These are phyloP conservation scores for Oncopeltus fasciatus DNA, from an alignment of 1,140 invertebrate genomes.

Conservation along the genomic window DNA sequence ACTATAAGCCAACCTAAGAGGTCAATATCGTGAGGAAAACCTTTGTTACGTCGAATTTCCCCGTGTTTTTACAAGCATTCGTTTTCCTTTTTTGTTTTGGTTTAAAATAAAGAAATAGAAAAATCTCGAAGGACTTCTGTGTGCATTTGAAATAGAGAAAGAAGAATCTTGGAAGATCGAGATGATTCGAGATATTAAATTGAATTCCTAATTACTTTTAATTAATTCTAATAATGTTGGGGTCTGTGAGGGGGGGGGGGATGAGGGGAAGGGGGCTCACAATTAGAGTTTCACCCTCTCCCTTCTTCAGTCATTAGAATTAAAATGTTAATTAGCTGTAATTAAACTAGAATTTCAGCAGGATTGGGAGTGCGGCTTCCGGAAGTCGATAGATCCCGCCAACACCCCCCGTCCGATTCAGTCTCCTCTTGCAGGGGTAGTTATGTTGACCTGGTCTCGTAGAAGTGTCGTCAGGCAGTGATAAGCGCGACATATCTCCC, in stretches of 20 bases:
- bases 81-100: too few species aligned
- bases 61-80: too few species aligned
- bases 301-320: neutral
- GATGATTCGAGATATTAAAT: slow-evolving; percentile 6
- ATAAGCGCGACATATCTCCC: too few species aligned
- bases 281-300: neutral
- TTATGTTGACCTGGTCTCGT: too few species aligned
- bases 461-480: too few species aligned
- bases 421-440: too few species aligned
- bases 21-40: too few species aligned
- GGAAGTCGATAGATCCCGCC: neutral
- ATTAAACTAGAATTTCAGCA: slow-evolving; percentile 6
- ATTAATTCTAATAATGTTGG: slow-evolving; percentile 9
- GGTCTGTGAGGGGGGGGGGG: neutral
- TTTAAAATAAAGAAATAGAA: too few species aligned
- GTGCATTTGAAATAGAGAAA: too few species aligned
- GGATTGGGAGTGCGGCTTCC: neutral
- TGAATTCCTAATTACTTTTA: slow-evolving; percentile 10
- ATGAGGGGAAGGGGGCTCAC: neutral
- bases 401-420: neutral
- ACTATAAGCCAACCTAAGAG: too few species aligned
- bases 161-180: slow-evolving; percentile 3
- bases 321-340: slow-evolving; percentile 9
- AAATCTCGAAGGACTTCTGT: too few species aligned
- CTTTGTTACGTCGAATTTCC: too few species aligned